These are phyloP conservation scores for Drosophila obscura DNA, from an alignment of 1,140 invertebrate species.

Conservation along the genomic window DNA sequence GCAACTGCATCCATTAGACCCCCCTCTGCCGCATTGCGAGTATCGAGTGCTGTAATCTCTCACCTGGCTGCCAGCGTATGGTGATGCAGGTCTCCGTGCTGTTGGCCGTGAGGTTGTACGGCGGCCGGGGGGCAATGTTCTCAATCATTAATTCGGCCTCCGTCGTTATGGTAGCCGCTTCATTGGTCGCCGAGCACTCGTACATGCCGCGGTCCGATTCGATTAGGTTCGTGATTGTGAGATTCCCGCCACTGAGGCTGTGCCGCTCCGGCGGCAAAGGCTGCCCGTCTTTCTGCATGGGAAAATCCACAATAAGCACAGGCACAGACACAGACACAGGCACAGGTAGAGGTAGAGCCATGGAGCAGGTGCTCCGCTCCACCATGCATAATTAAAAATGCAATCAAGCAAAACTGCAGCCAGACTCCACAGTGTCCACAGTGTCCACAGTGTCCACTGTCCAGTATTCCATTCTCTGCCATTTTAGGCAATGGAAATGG, in stretches of 20 bases:
- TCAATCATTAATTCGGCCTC: conserved; percentile 95
- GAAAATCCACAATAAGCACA: conserved; percentile 26
- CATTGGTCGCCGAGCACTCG: conserved; percentile 95
- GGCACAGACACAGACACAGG: conserved; percentile 4
- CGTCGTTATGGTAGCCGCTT: conserved; percentile 94
- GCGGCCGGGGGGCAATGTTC: conserved; percentile 94
- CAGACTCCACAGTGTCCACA: conserved; percentile 10
- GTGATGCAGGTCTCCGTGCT: conserved; percentile 91
- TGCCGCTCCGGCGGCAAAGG: conserved; percentile 89
- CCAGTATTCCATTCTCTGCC: neutral
- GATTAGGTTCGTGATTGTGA: conserved; percentile 92
- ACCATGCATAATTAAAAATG: conserved; percentile 69
- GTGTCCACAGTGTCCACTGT: conserved; percentile 2
- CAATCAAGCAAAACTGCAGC: conserved; percentile 65
- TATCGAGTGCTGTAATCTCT: conserved; percentile 20
- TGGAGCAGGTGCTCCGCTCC: conserved; percentile 7
- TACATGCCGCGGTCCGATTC: conserved; percentile 96
- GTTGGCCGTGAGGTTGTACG: conserved; percentile 93
- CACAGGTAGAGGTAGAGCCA: conserved; percentile 13
- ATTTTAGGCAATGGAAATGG: conserved; percentile 12
- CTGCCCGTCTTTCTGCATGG: conserved; percentile 89
- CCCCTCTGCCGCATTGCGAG: neutral
- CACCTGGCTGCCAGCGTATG: conserved; percentile 92
- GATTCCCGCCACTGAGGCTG: conserved; percentile 90
- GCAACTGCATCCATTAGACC: neutral